phyloP scores from a whole-genome alignment of 2,888 invertebrate species.

The Watsonalla cultraria region DNA sequence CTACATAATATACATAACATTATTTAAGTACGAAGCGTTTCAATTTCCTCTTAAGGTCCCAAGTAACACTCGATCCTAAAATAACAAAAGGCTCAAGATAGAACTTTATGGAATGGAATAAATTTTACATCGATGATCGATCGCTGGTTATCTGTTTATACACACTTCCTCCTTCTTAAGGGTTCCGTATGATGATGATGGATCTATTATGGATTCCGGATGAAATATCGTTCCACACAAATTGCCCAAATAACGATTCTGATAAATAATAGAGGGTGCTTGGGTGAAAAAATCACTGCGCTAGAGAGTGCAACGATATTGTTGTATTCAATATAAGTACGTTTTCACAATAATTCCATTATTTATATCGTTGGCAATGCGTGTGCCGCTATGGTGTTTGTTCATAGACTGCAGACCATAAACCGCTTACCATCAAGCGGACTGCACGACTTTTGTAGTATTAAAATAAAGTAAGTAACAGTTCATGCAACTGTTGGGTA shows the following conservation, averaged over 20 bases:
- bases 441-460: too few relatives aligned
- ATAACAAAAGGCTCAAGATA: slow-evolving; percentile 45
- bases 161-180: not conserved
- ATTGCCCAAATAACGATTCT: not conserved
- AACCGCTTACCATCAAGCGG: too few relatives aligned
- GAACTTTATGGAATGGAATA: slow-evolving; percentile 30
- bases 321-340: too few relatives aligned
- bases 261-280: too few relatives aligned
- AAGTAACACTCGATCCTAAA: slow-evolving; percentile 45
- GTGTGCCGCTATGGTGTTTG: too few relatives aligned
- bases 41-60: slow-evolving; percentile 34
- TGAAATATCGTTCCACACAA: not conserved
- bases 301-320: too few relatives aligned
- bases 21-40: slow-evolving; percentile 23
- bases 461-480: too few relatives aligned
- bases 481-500: too few relatives aligned
- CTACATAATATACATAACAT: not conserved
- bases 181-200: not conserved
- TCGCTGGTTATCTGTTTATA: slow-evolving; percentile 11
- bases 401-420: too few relatives aligned
- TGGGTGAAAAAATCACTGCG: too few relatives aligned
- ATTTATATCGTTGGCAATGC: too few relatives aligned
- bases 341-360: too few relatives aligned
- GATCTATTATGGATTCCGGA: not conserved
- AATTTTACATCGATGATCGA: slow-evolving; percentile 33